Evolutionary conservation across 2,797 vertebrate genomes (phyloP).

Genomic region (Sciurus vulgaris): DNA sequence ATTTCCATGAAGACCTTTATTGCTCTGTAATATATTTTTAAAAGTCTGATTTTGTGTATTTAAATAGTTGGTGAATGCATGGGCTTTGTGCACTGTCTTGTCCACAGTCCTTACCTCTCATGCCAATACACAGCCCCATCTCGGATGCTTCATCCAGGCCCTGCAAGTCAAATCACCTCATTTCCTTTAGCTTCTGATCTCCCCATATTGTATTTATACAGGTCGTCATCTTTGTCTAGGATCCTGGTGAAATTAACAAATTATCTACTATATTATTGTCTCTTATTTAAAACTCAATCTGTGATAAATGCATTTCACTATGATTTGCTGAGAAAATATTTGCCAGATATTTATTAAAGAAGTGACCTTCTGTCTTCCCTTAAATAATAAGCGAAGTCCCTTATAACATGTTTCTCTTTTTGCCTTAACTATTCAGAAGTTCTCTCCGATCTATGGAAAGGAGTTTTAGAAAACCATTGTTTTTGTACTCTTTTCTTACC

Average conservation of each 20-base stretch:
- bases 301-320: neutral
- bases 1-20: neutral
- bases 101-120: neutral
- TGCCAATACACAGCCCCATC: no score
- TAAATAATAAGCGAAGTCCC: neutral
- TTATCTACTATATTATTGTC: neutral
- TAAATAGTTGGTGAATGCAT: neutral
- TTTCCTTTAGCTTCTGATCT: neutral
- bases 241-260: neutral
- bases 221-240: neutral
- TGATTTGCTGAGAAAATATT: conserved; percentile 42
- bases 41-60: neutral
- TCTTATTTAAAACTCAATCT: neutral
- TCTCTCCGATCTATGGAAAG: neutral
- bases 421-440: neutral
- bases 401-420: neutral
- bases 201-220: rapidly evolving
- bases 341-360: neutral
- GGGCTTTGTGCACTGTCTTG: neutral
- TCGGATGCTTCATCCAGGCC: neutral
- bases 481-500: neutral
- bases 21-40: neutral
- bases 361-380: neutral
- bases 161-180: neutral
- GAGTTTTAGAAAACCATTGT: neutral